These are phyloP conservation scores for Hycleus cichorii DNA, from an alignment of 1,140 invertebrate genomes.

Conservation along the genomic window DNA sequence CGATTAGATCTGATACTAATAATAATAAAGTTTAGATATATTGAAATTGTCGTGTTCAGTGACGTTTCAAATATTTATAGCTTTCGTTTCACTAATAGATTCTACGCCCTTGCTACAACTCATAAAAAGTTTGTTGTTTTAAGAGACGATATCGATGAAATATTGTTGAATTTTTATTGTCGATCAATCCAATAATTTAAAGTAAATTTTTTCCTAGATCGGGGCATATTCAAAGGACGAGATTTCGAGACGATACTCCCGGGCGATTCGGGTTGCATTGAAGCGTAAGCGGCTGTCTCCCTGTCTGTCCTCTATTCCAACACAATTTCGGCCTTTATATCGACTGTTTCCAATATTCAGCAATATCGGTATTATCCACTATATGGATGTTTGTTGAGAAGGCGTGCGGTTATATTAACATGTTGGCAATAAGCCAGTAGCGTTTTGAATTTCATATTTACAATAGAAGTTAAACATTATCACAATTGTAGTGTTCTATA, in stretches of 20 bases:
- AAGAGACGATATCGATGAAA: constrained; percentile 11
- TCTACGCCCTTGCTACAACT: neutral
- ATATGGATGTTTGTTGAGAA: constrained; percentile 5
- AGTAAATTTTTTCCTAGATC: no score
- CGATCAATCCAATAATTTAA: no score
- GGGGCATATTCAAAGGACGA: no score
- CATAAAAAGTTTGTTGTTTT: constrained; percentile 14
- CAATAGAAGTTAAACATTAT: constrained; percentile 22
- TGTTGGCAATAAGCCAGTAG: constrained; percentile 21
- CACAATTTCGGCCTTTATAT: constrained; percentile 1
- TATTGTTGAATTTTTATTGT: neutral
- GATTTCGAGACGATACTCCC: no score
- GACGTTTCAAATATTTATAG: constrained; percentile 20
- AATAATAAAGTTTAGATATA: constrained; percentile 3
- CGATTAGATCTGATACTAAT: constrained; percentile 4
- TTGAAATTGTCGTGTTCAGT: constrained; percentile 8
- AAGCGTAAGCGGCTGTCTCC: no score
- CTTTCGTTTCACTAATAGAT: constrained; percentile 13
- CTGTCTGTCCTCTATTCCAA: no score
- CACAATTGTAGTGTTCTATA: constrained; percentile 1
- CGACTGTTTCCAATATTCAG: constrained; percentile 8
- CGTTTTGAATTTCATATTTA: constrained; percentile 32
- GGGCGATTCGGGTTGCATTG: no score
- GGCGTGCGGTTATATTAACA: constrained; percentile 19
- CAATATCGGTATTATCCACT: constrained; percentile 19